Evolutionary conservation across 1,140 invertebrate genomes (phyloP), one percentile per base, ranked within the genome.

Genomic region (Zaprionus ornatus): DNA sequence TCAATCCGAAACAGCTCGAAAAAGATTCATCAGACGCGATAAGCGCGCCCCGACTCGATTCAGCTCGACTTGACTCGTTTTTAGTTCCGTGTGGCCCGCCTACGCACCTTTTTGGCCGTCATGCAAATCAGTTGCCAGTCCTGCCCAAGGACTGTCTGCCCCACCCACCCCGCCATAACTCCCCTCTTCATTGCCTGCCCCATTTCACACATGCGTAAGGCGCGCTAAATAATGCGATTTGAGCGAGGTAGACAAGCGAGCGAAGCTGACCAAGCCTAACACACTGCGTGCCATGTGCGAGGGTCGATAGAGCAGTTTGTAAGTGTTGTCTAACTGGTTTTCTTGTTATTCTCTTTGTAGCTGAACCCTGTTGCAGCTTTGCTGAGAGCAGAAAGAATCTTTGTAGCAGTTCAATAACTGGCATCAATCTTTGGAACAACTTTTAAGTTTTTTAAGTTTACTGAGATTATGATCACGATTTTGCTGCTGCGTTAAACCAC

Each of bases 71-170:
- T 4, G 45, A 23, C 19, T 19, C 17, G 45, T 55, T 32, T 65
- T 56, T 54, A 56, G 62, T 56, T 67, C 48, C 75, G 59, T 67
- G 64, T 64, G 71, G 71, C 73, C 72, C 81, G 85, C 81, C 84
- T 88, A 88, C 84, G 84, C 84, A 88, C 84, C 84, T 88, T 88
- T 88, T 75, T 65, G 32, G 29, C 63, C 77, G 77, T 80, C 84
- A 88, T 88, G 84, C 84, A 88, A 88, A 88, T 88, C 80, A 88
- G 84, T 90, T 87, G 40, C 40, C 56, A 29, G 65, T n/a, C n/a
- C 35, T 57, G 55, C 59, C 65, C 66, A 74, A 68, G 52, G 69
- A 72, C 62, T 45, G 40, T 17, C 37, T 45, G 2, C n/a, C 7
- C 40, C n/a, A 45, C 9, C 29, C 29, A 42, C n/a, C 7, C 40